Percentiles rank a stretch among this genome's conserved stretches.
These are phyloP conservation scores for Lampropteryx suffumata DNA, from an alignment of 2,888 invertebrate genomes.

Conservation along the genomic window DNA sequence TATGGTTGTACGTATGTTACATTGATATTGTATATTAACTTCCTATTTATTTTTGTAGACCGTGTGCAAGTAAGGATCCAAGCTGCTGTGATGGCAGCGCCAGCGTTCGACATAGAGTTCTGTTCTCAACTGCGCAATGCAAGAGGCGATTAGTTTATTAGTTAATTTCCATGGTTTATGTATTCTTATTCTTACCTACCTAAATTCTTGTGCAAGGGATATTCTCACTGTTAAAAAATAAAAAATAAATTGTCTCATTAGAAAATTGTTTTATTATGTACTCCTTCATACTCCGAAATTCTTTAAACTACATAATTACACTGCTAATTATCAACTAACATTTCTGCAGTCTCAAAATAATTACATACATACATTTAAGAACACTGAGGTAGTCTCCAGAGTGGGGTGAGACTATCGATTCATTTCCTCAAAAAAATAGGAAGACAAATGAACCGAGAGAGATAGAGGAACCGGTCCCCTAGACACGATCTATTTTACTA, in stretches of 20 bases:
- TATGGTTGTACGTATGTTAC: no score
- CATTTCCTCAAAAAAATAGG: constrained; percentile 44
- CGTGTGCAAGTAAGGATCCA: constrained; percentile 65
- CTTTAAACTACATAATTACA: constrained; percentile 73
- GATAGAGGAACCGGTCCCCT: constrained; percentile 46
- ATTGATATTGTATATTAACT: no score
- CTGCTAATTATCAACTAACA: constrained; percentile 79
- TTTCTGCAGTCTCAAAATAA: constrained; percentile 80
- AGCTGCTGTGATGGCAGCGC: constrained; percentile 67
- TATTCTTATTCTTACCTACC: no score
- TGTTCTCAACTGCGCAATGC: constrained; percentile 55
- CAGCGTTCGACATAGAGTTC: constrained; percentile 59
- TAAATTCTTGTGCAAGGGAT: background rate
- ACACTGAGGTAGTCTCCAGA: constrained; percentile 72
- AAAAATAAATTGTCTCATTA: constrained; percentile 55
- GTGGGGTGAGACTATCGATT: constrained; percentile 53
- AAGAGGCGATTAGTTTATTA: constrained; percentile 46
- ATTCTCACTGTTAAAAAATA: constrained; percentile 32
- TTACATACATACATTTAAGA: constrained; percentile 72
- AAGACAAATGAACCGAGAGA: constrained; percentile 45
- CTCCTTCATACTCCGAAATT: constrained; percentile 73
- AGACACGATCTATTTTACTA: constrained; percentile 52
- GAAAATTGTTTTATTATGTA: constrained; percentile 77
- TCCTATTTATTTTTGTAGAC: constrained; percentile 47
- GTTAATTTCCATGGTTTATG: no score